These are phyloP conservation scores for Mylabris phalerata DNA, from an alignment of 1,140 invertebrate species.

Conservation along the genomic window DNA sequence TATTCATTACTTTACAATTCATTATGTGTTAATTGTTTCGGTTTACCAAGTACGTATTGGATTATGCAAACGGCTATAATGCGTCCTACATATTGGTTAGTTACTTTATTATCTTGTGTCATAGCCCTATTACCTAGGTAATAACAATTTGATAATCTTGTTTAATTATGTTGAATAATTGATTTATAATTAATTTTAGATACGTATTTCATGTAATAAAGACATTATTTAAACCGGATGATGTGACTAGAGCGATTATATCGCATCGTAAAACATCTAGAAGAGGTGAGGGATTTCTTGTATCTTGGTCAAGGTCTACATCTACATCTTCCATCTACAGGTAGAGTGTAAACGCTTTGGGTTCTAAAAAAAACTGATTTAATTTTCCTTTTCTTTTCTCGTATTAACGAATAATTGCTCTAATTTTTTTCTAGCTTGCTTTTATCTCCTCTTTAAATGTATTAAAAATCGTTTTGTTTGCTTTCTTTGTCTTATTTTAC, in stretches of 20 bases:
- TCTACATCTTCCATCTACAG: conserved; percentile 58
- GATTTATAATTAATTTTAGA: conserved; percentile 32
- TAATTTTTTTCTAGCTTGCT: background rate
- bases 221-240: conserved; percentile 48
- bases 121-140: conserved; percentile 82
- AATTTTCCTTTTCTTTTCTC: background rate
- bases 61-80: conserved; percentile 73
- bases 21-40: conserved; percentile 69
- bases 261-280: conserved; percentile 42
- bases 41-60: conserved; percentile 77
- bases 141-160: conserved; percentile 10
- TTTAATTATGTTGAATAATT: background rate
- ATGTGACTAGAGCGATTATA: conserved; percentile 49
- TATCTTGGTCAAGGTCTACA: conserved; percentile 58
- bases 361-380: background rate
- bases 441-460: background rate
- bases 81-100: conserved; percentile 72
- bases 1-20: conserved; percentile 81
- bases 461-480: background rate
- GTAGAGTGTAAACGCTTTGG: conserved; percentile 38
- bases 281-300: conserved; percentile 56
- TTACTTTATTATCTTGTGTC: conserved; percentile 67
- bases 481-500: background rate
- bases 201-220: conserved; percentile 44
- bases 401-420: background rate